phyloP scores from a whole-genome alignment of 2,888 invertebrate species.

The Geotrupes spiniger region DNA sequence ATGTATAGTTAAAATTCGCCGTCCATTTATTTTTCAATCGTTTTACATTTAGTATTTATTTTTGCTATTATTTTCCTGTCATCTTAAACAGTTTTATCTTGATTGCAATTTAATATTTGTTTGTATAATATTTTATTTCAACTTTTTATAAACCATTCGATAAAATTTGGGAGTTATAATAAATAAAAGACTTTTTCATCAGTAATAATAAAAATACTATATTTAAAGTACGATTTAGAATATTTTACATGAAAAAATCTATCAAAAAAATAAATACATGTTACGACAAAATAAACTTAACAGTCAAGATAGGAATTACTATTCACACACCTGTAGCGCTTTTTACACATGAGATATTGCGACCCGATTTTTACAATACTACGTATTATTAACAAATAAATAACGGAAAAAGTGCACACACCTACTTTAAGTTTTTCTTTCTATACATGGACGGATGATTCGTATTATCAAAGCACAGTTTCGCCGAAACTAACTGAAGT shows the following conservation, averaged over 20 bases:
- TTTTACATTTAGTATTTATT: too few species aligned
- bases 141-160: too few species aligned
- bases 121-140: too few species aligned
- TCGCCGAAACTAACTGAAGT: slow-evolving; percentile 37
- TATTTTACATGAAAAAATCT: slow-evolving; percentile 14
- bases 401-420: slow-evolving; percentile 14
- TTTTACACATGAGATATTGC: slow-evolving; percentile 11
- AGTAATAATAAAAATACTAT: slow-evolving; percentile 9
- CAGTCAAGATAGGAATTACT: slow-evolving; percentile 16
- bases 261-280: slow-evolving; percentile 15
- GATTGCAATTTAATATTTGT: too few species aligned
- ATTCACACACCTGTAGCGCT: slow-evolving; percentile 10
- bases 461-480: slow-evolving; percentile 13
- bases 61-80: too few species aligned
- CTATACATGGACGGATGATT: slow-evolving; percentile 17
- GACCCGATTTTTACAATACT: slow-evolving; percentile 21
- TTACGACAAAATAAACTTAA: slow-evolving; percentile 7
- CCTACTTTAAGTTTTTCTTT: slow-evolving; percentile 9
- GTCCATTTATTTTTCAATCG: too few species aligned
- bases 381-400: slow-evolving; percentile 23
- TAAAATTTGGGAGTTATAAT: too few species aligned
- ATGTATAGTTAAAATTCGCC: too few species aligned
- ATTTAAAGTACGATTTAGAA: slow-evolving; percentile 11
- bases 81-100: too few species aligned
- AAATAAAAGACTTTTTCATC: slow-evolving; percentile 2